Base-by-base conservation (phyloP, 1,140 invertebrate genomes). In the Drosophila pseudoobscura region DNA sequence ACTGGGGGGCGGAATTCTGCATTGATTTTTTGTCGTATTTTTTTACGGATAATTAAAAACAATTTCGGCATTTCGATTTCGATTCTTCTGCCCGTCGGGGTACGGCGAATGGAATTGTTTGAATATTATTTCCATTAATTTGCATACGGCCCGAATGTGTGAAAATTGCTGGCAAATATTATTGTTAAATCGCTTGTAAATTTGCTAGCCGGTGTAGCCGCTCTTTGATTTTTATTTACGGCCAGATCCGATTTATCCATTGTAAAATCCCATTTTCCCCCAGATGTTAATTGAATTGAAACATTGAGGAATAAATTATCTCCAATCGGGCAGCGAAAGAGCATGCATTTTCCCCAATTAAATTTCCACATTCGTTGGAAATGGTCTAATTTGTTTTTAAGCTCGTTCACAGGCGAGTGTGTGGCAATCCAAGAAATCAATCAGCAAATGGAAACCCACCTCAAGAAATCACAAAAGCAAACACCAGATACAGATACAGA, bases 141-240 rank as follows among this genome's bases (percentile, higher is more conserved):
- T 84, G 59, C 80, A 75, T 65, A 72, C 35, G 47, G 59, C 17
- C 13, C 20, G 44, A 43, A 54, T 46, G 39, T 49, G 60, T 13
- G 47, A 54, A 43, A 64, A 58, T 41, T 47, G 44, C 41, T 63
- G 63, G 22, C 56, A 62, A 62, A 74, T 80, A 74, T 85, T 87
- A 78, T 74, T 87, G 77, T 78, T 87, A 78, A 85, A 85, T 85
- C 82, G 75, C 74, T 85, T 85, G 82, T 85, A 75, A 80, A 87
- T 78, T 87, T 60, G 70, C 70, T 74, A 62, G 70, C 74, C 69
- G 64, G 80, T 20, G 20, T 20, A 20, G 20, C 20, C 20, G 20
- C 1, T 43, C 61, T 62, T 70, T 53, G 43, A 39, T 58, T 65
- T 73, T 53, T 43, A 58, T 71, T 13, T 55, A 56, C 49, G 15